Conservation (phyloP, 2,888 invertebrate species). For the Stratiomys singularior region DNA sequence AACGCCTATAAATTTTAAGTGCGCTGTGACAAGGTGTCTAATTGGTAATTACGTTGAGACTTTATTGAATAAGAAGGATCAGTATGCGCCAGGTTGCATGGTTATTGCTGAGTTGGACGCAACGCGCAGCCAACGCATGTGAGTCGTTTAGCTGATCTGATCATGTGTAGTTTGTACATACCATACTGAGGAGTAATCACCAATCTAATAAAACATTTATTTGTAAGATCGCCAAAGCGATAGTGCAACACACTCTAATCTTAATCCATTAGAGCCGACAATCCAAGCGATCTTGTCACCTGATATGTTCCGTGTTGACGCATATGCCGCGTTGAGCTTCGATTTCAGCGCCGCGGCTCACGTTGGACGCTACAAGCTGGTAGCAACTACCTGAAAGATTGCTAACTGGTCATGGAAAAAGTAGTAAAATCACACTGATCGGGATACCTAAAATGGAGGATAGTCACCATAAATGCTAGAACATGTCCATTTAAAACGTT, state of each 20-base stretch:
- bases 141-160: neutral
- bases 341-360: neutral
- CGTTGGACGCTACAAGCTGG: neutral
- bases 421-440: constrained; percentile 1
- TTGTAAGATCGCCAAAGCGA: constrained; percentile 33
- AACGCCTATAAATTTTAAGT: constrained; percentile 46
- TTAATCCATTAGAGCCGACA: constrained; percentile 14
- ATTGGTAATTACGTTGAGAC: constrained; percentile 36
- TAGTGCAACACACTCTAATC: neutral
- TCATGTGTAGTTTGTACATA: neutral
- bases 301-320: neutral
- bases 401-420: neutral
- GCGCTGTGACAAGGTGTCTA: constrained; percentile 44
- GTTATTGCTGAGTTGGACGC: neutral
- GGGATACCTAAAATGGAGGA: neutral
- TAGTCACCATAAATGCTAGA: neutral
- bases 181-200: neutral
- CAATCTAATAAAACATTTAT: constrained; percentile 40
- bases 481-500: neutral
- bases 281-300: neutral
- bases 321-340: neutral
- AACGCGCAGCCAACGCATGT: constrained; percentile 7
- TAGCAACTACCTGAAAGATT: neutral
- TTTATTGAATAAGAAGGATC: constrained; percentile 30
- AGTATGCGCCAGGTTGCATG: neutral